Evolutionary conservation across 2,797 vertebrate species (phyloP).

Genomic region (Fringilla coelebs): DNA sequence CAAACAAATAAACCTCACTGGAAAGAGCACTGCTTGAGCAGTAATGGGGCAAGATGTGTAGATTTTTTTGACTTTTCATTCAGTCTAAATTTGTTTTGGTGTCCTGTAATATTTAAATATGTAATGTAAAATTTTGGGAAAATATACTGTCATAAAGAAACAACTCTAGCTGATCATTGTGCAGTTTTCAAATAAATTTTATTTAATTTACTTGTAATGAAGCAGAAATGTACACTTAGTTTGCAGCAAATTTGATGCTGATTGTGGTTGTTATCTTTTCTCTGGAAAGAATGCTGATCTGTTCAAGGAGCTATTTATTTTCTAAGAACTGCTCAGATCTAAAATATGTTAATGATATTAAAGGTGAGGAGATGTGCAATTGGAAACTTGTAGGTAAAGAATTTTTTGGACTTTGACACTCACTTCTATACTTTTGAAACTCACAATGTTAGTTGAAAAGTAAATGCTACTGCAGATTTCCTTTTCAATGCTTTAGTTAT

Average conservation of each 20-base stretch:
- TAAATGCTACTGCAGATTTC: background rate
- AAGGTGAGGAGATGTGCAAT: background rate
- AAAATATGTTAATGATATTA: background rate
- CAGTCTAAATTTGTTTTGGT: background rate
- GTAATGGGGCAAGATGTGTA: background rate
- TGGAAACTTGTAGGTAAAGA: background rate
- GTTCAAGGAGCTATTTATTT: background rate
- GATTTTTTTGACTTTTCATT: background rate
- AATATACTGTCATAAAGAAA: background rate
- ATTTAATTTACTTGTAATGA: background rate
- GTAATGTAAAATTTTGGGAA: background rate
- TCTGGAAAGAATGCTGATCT: background rate
- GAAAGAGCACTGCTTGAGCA: background rate
- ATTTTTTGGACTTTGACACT: background rate
- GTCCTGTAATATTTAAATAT: background rate
- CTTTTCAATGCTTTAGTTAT: background rate
- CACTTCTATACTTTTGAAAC: background rate
- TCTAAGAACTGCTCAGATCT: background rate
- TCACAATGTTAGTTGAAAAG: background rate
- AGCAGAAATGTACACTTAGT: background rate
- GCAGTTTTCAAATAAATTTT: background rate
- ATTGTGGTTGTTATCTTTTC: background rate
- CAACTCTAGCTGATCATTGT: background rate
- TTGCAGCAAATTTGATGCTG: background rate
- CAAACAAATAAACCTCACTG: background rate